Evolutionary conservation across 2,797 vertebrate genomes (phyloP).

Genomic region (Pitangus sulphuratus): DNA sequence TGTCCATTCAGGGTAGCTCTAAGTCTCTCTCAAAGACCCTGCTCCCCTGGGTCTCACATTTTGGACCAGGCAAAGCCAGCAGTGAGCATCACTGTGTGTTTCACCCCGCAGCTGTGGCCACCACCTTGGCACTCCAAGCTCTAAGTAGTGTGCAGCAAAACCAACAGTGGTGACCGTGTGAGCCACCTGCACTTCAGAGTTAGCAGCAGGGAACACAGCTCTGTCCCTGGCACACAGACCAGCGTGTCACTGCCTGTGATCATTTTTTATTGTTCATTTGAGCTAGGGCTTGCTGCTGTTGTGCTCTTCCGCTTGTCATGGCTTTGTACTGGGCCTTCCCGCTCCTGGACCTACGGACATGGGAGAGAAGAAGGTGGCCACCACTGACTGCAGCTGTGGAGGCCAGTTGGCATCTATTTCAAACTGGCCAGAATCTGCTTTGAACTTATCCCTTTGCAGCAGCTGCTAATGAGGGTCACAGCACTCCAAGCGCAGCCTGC

Average conservation of each 20-base stretch:
- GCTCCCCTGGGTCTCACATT: background rate
- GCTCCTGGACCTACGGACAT: background rate
- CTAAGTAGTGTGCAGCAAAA: background rate
- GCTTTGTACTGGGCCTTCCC: background rate
- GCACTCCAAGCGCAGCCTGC: background rate
- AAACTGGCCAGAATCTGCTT: background rate
- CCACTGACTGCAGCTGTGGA: rapidly evolving
- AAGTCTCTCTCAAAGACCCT: background rate
- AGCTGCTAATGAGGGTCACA: background rate
- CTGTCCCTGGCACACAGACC: background rate
- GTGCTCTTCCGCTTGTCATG: rapidly evolving
- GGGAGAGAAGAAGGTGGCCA: background rate
- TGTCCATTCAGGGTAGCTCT: background rate
- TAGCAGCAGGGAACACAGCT: rapidly evolving
- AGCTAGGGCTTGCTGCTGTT: background rate
- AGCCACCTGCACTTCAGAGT: background rate
- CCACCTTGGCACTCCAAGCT: background rate
- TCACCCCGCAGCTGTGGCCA: background rate
- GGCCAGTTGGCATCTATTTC: background rate
- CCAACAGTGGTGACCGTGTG: rapidly evolving
- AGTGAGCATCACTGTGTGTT: rapidly evolving
- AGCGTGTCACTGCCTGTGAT: rapidly evolving
- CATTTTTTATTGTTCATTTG: background rate
- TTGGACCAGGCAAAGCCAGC: background rate
- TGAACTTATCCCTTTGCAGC: background rate